Evolutionary conservation across 2,797 vertebrate genomes (phyloP).

Genomic region (Alectoris magna): DNA sequence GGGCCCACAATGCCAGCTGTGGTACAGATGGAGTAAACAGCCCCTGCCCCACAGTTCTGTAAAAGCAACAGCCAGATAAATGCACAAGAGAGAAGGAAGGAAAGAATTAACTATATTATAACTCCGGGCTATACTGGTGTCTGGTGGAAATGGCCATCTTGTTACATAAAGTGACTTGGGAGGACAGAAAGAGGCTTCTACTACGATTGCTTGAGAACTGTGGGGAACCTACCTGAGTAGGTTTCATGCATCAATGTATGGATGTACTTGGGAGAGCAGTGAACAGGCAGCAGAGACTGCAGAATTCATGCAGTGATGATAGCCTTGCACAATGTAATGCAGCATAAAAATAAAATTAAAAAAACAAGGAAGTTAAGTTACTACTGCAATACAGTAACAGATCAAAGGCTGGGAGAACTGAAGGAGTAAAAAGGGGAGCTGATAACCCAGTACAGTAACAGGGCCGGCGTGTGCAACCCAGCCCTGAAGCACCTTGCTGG

Average conservation of each 20-base stretch:
- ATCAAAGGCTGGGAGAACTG: conserved; percentile 41
- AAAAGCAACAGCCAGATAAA: not conserved
- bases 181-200: not conserved
- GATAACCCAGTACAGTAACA: conserved; percentile 6
- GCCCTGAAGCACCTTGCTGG: conserved; percentile 19
- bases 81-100: not conserved
- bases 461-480: not conserved
- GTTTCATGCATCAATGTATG: not conserved
- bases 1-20: not conserved
- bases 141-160: not conserved
- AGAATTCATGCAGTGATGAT: not conserved
- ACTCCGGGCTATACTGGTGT: not conserved
- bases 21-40: not conserved
- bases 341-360: not conserved
- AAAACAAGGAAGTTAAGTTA: not conserved
- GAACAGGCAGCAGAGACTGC: not conserved
- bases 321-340: not conserved
- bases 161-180: not conserved
- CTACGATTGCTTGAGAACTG: not conserved
- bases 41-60: not conserved
- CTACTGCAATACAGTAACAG: not conserved
- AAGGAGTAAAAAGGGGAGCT: not conserved
- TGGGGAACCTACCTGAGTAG: not conserved
- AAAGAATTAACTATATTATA: not conserved
- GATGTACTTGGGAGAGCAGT: not conserved